Conservation (phyloP, 2,888 invertebrate genomes). For the Laspeyria flexula region DNA sequence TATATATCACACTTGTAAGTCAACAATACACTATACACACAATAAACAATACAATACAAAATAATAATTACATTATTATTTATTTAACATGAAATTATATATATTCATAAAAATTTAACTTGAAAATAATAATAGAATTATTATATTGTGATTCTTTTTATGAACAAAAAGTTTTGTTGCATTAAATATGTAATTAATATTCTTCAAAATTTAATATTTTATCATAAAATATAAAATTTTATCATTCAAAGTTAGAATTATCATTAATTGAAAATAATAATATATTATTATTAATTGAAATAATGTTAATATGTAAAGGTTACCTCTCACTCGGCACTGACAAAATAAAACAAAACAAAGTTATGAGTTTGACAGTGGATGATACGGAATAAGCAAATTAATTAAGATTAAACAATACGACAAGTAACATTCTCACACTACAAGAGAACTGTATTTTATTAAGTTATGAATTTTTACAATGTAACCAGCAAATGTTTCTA, state of each 20-base stretch:
- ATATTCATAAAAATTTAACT: no score
- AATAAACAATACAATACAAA: not conserved
- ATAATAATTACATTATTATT: no score
- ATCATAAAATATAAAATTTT: no score
- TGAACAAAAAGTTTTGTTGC: no score
- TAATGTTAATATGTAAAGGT: conserved; percentile 45
- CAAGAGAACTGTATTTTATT: not conserved
- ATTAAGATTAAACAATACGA: conserved; percentile 31
- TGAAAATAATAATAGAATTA: no score
- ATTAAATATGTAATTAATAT: no score
- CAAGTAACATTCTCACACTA: conserved; percentile 41
- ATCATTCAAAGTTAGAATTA: no score
- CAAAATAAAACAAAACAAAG: conserved; percentile 61
- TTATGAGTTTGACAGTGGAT: conserved; percentile 64
- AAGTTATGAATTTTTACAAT: not conserved
- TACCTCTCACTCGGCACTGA: conserved; percentile 76
- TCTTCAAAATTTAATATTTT: no score
- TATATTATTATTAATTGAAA: not conserved
- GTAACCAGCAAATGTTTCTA: not conserved
- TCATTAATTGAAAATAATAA: no score
- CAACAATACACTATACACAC: not conserved
- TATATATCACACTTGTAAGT: conserved; percentile 33
- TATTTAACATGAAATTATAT: not conserved
- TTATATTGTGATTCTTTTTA: no score
- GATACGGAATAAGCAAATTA: conserved; percentile 68